Conservation (phyloP, 2,113 vertebrate genomes). For the Gavia stellata region DNA sequence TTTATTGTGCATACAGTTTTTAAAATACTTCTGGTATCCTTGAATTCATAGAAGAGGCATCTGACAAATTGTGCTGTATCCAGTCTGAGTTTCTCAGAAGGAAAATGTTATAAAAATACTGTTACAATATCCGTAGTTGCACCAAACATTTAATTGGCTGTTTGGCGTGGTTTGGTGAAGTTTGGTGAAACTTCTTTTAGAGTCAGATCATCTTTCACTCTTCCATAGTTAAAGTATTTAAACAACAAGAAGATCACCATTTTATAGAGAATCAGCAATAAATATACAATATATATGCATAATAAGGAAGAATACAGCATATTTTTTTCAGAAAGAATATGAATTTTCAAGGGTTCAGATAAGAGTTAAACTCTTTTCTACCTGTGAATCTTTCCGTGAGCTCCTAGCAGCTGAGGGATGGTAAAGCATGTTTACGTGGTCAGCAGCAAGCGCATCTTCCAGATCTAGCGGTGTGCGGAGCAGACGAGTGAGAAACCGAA, state of each 20-base stretch:
- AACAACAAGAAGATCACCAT: not conserved
- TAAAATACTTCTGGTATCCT: not conserved
- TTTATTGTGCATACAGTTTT: not conserved
- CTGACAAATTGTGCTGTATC: not conserved
- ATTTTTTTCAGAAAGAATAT: not conserved
- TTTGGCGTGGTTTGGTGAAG: too few species aligned
- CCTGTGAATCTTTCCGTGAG: not conserved
- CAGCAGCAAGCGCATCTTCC: not conserved
- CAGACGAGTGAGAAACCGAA: not conserved
- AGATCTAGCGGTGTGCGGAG: accelerated
- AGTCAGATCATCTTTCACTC: not conserved
- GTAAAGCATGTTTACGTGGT: accelerated
- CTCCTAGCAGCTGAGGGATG: not conserved
- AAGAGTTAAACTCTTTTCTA: not conserved
- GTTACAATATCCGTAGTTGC: accelerated
- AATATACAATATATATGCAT: too few species aligned
- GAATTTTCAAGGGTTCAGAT: not conserved
- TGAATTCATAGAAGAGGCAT: not conserved
- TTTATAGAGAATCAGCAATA: not conserved
- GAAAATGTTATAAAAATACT: not conserved
- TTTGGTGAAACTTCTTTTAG: not conserved
- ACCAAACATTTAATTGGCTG: not conserved
- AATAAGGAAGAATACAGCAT: not conserved
- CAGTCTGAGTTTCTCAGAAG: not conserved
- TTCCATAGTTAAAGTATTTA: not conserved